Conservation (phyloP, 2,888 invertebrate genomes). For the Hemistola chrysoprasaria region DNA sequence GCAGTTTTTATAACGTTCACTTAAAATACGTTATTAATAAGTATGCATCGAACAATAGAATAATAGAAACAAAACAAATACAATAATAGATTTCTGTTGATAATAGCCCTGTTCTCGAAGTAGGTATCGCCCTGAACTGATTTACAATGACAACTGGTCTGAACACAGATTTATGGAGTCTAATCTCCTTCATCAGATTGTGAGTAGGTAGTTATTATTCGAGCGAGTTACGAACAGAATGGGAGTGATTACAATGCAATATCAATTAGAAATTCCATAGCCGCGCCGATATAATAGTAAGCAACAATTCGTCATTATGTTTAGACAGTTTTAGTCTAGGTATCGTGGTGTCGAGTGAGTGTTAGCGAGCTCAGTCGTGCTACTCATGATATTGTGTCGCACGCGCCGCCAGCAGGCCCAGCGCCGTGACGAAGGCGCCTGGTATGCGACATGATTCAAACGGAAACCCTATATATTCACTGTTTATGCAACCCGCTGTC, state of each 20-base stretch:
- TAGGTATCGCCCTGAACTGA: slow-evolving; percentile 35
- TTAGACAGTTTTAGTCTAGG: slow-evolving; percentile 53
- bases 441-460: slow-evolving; percentile 80
- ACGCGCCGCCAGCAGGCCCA: slow-evolving; percentile 54
- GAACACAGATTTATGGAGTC: slow-evolving; percentile 40
- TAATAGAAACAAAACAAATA: slow-evolving; percentile 40
- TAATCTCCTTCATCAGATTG: slow-evolving; percentile 46
- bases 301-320: slow-evolving; percentile 53
- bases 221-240: slow-evolving; percentile 41
- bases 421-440: slow-evolving; percentile 71
- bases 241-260: slow-evolving; percentile 56
- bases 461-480: slow-evolving; percentile 76
- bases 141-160: slow-evolving; percentile 40
- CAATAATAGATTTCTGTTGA: slow-evolving; percentile 36
- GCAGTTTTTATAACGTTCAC: slow-evolving; percentile 39
- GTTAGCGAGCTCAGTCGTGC: slow-evolving; percentile 57
- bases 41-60: slow-evolving; percentile 32
- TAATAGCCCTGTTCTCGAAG: slow-evolving; percentile 38
- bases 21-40: slow-evolving; percentile 44
- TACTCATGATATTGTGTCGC: slow-evolving; percentile 66
- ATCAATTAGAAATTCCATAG: slow-evolving; percentile 59
- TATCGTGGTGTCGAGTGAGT: slow-evolving; percentile 48
- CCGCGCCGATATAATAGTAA: slow-evolving; percentile 36
- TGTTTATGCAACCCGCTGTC: slow-evolving; percentile 73
- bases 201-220: slow-evolving; percentile 44